A percentile compares a stretch with the other conserved stretches of the same genome.
phyloP scores from a whole-genome alignment of 2,888 invertebrate genomes.

The Meteorus colon region DNA sequence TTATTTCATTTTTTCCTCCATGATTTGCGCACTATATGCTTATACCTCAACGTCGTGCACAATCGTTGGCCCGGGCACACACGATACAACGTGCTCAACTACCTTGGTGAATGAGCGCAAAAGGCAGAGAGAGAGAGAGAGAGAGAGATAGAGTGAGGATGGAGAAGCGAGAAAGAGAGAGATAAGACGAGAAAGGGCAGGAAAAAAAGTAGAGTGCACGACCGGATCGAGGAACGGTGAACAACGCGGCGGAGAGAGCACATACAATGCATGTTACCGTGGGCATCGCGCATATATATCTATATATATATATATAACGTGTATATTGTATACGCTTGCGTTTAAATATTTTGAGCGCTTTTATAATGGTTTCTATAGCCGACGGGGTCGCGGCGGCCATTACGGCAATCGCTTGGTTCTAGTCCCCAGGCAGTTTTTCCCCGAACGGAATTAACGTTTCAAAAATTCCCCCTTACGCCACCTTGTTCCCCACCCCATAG shows the following conservation, averaged over 20 bases:
- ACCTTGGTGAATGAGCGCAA: constrained; percentile 32
- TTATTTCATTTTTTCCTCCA: constrained; percentile 33
- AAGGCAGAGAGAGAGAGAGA: constrained; percentile 41
- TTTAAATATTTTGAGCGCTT: constrained; percentile 42
- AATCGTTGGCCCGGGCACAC: background rate
- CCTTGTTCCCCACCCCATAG: background rate
- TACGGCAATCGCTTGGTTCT: constrained; percentile 18
- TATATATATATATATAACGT: constrained; percentile 1
- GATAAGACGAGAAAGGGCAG: constrained; percentile 4
- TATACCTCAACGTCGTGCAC: background rate
- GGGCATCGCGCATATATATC: background rate
- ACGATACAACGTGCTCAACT: constrained; percentile 34
- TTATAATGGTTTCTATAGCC: constrained; percentile 32
- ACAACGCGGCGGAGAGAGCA: background rate
- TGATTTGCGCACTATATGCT: constrained; percentile 17
- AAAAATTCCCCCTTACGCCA: constrained; percentile 1
- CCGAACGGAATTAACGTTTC: constrained; percentile 27
- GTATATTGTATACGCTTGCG: constrained; percentile 6
- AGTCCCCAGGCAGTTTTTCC: constrained; percentile 34
- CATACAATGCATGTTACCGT: constrained; percentile 20
- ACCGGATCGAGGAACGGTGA: constrained; percentile 36
- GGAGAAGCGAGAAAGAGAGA: background rate
- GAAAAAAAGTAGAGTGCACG: constrained; percentile 22
- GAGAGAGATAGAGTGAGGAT: background rate
- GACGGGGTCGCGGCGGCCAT: constrained; percentile 26